phyloP scores from a whole-genome alignment of 1,140 invertebrate species.

The Planococcus citri region DNA sequence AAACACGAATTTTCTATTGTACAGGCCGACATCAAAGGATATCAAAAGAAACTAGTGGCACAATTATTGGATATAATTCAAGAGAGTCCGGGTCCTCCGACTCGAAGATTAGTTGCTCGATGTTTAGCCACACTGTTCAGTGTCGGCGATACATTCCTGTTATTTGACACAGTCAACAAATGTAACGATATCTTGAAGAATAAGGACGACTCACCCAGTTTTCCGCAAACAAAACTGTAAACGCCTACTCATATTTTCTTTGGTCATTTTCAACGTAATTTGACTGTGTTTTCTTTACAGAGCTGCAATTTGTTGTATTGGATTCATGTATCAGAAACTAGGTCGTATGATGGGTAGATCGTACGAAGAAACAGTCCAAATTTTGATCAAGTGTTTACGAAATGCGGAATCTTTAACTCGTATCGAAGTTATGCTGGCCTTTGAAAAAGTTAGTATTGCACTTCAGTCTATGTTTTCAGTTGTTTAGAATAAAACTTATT shows the following conservation, averaged over 20 bases:
- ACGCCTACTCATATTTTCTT: constrained; percentile 33
- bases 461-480: constrained; percentile 12
- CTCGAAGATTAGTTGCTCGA: constrained; percentile 77
- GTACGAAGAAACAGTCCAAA: constrained; percentile 93
- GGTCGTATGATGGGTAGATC: constrained; percentile 97
- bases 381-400: constrained; percentile 78
- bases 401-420: constrained; percentile 92
- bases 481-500: constrained; percentile 20
- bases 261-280: constrained; percentile 13
- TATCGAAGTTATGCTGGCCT: constrained; percentile 91
- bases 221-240: constrained; percentile 86
- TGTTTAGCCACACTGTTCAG: constrained; percentile 91
- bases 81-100: constrained; percentile 81
- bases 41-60: constrained; percentile 88
- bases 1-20: constrained; percentile 29
- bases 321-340: constrained; percentile 93
- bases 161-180: constrained; percentile 95
- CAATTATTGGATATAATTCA: constrained; percentile 82
- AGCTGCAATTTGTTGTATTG: constrained; percentile 90
- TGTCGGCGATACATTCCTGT: constrained; percentile 90
- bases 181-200: constrained; percentile 96
- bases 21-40: constrained; percentile 89
- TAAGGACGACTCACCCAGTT: constrained; percentile 93
- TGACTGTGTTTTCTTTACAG: constrained; percentile 36
- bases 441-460: constrained; percentile 68